A percentile compares a stretch with the other conserved stretches of the same genome.
Conservation (phyloP, 2,888 invertebrate genomes). For the Brachynemurus nebulosus region DNA sequence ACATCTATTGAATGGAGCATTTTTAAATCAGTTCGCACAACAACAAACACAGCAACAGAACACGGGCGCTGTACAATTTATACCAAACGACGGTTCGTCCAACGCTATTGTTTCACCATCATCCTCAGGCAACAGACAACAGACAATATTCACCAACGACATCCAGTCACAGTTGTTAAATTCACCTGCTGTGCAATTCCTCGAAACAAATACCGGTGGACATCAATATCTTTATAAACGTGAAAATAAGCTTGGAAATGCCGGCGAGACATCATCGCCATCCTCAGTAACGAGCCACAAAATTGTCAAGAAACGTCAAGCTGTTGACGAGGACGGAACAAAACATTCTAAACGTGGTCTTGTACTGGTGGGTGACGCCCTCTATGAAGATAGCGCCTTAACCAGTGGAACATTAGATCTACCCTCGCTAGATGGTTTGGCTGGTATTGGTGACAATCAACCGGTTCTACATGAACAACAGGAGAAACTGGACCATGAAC, state of each 20-base stretch:
- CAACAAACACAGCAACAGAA: too few species aligned
- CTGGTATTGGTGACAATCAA: constrained; percentile 52
- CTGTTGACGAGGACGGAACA: too few species aligned
- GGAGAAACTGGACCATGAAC: constrained; percentile 57
- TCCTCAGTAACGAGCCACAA: too few species aligned
- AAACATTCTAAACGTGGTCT: constrained; percentile 52
- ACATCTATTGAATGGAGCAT: constrained; percentile 50
- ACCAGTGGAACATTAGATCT: constrained; percentile 29
- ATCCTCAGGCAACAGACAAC: too few species aligned
- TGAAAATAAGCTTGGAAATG: constrained; percentile 22
- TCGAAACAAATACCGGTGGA: constrained; percentile 36
- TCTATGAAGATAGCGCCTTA: constrained; percentile 47
- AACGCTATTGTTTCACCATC: too few species aligned
- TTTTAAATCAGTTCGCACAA: constrained; percentile 32
- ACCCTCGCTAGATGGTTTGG: constrained; percentile 44
- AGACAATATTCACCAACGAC: too few species aligned
- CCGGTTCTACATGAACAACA: constrained; percentile 44
- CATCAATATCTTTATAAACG: constrained; percentile 40
- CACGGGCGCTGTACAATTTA: too few species aligned
- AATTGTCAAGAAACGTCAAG: background rate
- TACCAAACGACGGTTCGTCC: too few species aligned
- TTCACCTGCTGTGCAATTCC: constrained; percentile 47
- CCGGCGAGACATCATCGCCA: too few species aligned
- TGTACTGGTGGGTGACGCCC: constrained; percentile 50
- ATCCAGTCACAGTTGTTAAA: constrained; percentile 34